phyloP scores from a whole-genome alignment of 2,888 invertebrate genomes.

The Drosophila greeni region DNA sequence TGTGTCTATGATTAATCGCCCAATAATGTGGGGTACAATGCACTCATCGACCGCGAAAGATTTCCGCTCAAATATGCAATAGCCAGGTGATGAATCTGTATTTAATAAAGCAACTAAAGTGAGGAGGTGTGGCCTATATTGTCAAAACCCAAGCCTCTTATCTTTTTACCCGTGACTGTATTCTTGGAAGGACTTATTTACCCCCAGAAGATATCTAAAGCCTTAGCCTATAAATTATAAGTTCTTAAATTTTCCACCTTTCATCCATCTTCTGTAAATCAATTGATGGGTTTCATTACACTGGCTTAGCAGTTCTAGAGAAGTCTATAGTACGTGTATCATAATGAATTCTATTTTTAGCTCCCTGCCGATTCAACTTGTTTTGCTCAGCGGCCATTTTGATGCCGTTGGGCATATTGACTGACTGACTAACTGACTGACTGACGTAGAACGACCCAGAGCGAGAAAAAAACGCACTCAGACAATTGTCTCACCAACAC shows the following conservation, averaged over 20 bases:
- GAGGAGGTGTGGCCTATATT: not conserved
- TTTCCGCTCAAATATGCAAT: not conserved
- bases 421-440: conserved; percentile 29
- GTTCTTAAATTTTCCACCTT: not conserved
- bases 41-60: conserved; percentile 9
- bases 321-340: conserved; percentile 18
- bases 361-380: conserved; percentile 38
- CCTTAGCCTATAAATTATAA: not conserved
- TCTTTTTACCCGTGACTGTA: not conserved
- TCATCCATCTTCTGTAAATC: not conserved
- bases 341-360: conserved; percentile 31
- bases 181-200: not conserved
- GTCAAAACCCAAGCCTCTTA: not conserved
- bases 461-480: conserved; percentile 29
- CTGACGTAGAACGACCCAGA: conserved; percentile 25
- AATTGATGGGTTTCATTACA: not conserved
- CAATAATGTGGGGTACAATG: conserved; percentile 25
- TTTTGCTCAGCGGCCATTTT: conserved; percentile 57
- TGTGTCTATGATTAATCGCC: conserved; percentile 30
- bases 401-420: conserved; percentile 53
- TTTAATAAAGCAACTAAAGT: not conserved
- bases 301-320: not conserved
- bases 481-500: conserved; percentile 38
- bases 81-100: conserved; percentile 6
- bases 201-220: too few species aligned